A percentile compares a stretch with the other conserved stretches of the same genome.
These are phyloP conservation scores for Nephotettix cincticeps DNA, from an alignment of 1,140 invertebrate species.

Conservation along the genomic window DNA sequence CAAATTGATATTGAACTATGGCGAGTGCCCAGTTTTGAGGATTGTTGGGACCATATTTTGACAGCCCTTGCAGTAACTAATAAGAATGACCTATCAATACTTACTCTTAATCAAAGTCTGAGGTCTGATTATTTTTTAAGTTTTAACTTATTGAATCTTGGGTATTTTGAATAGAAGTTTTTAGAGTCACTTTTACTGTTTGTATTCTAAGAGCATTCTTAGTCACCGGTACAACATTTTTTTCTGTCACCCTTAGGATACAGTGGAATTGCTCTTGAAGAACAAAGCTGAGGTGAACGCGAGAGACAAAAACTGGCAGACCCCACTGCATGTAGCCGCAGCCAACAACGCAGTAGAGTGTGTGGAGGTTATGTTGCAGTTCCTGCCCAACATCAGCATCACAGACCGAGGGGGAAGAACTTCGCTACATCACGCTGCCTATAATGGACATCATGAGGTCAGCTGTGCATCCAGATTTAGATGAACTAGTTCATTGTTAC, in stretches of 20 bases:
- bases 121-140: no score
- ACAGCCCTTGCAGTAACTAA: no score
- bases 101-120: no score
- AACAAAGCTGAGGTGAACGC: conserved; percentile 60
- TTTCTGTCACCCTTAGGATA: conserved; percentile 48
- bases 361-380: conserved; percentile 53
- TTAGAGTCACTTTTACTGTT: no score
- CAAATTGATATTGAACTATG: no score
- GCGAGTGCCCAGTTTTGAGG: no score
- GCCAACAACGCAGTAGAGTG: conserved; percentile 60
- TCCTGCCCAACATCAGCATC: conserved; percentile 58
- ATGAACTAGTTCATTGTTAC: no score
- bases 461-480: no score
- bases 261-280: conserved; percentile 56
- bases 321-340: conserved; percentile 58
- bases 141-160: background rate
- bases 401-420: conserved; percentile 61
- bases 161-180: background rate
- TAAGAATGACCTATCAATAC: no score
- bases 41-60: no score
- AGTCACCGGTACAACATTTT: no score
- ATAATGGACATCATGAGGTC: conserved; percentile 59
- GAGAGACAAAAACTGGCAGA: conserved; percentile 62
- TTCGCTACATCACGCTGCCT: conserved; percentile 63
- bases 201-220: no score